Evolutionary conservation across 2,888 invertebrate genomes (phyloP), one percentile per base, ranked within the genome.

Genomic region (Aquatica leii): DNA sequence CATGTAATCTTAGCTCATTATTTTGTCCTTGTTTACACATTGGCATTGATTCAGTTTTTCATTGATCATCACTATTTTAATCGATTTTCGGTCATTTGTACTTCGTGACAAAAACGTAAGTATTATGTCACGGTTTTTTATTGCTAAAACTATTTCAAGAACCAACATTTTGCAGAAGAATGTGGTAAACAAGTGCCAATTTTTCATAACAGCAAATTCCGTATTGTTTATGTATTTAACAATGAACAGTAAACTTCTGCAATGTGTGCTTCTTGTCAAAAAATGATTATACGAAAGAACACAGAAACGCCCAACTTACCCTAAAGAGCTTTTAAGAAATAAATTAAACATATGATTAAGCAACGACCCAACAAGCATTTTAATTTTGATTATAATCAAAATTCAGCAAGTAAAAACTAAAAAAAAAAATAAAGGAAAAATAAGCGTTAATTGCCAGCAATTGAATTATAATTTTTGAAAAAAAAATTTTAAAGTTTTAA

Each of bases 361-460:
- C 76, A 75, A 76, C 50, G 76, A 69, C 20, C 66, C 69, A 37
- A n/a, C n/a, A n/a, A 77, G 66, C 76, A 78, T 76, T 56, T 68
- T 72, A 11, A 1, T n/a, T 40, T 49, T 50, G 15, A 34, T 35
- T 46, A 51, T 53, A 52, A 35, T n/a, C 37, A 15, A 43, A 17
- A 21, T 40, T 2, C 6, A 24, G 2, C 31, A 43, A 52, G 12
- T 4, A 41, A 54, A 1, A 48, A 37, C 37, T 40, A 50, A 11
- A 40, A 21, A 12, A 37, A n/a, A n/a, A n/a, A n/a, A 49, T 40
- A 12, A 31, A 54, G 20, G 21, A 37, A 21, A 21, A 34, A 34
- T n/a, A 51, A 52, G 46, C 21, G 17, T 15, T 18, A 58, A 50
- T 21, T 59, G 35, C 24, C 15, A 40, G 31, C 24, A 24, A 24